Evolutionary conservation across 2,888 invertebrate species (phyloP).

Genomic region (Drepana falcataria): DNA sequence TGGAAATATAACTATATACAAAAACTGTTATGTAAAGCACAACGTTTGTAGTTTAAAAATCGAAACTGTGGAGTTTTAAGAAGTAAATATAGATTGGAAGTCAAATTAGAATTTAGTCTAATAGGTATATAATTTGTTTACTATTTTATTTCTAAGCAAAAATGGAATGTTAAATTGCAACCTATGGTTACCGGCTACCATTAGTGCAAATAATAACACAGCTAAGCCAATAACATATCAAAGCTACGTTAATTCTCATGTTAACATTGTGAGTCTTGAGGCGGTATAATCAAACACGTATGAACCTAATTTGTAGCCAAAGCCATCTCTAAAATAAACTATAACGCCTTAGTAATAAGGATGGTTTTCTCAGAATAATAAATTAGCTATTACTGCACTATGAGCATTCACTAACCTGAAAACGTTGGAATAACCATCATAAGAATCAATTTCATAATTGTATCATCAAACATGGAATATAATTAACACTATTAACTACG

Average conservation of each 20-base stretch:
- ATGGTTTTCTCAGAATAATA: slow-evolving; percentile 6
- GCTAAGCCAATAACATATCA: slow-evolving; percentile 17
- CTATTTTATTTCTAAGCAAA: slow-evolving; percentile 24
- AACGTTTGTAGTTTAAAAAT: no score
- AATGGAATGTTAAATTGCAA: slow-evolving; percentile 67
- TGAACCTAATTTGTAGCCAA: slow-evolving; percentile 28
- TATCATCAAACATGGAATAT: slow-evolving; percentile 28
- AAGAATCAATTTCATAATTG: slow-evolving; percentile 48
- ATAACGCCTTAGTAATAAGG: slow-evolving; percentile 7
- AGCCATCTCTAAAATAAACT: slow-evolving; percentile 14
- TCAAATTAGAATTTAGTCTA: not conserved
- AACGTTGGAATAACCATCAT: slow-evolving; percentile 59
- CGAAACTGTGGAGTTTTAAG: no score
- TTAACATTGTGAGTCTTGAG: slow-evolving; percentile 2
- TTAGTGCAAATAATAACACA: slow-evolving; percentile 36
- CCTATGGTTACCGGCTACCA: slow-evolving; percentile 44
- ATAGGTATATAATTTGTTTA: not conserved
- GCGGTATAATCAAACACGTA: slow-evolving; percentile 3
- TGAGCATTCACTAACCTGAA: slow-evolving; percentile 60
- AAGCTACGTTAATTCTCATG: slow-evolving; percentile 13
- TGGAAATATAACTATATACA: no score
- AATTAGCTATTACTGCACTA: slow-evolving; percentile 13
- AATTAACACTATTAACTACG: slow-evolving; percentile 33
- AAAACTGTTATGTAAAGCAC: no score
- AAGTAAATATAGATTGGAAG: no score